Evolutionary conservation across 2,797 vertebrate species (phyloP), one percentile per base, ranked within the genome.

Genomic region (Eulemur albifrons): DNA sequence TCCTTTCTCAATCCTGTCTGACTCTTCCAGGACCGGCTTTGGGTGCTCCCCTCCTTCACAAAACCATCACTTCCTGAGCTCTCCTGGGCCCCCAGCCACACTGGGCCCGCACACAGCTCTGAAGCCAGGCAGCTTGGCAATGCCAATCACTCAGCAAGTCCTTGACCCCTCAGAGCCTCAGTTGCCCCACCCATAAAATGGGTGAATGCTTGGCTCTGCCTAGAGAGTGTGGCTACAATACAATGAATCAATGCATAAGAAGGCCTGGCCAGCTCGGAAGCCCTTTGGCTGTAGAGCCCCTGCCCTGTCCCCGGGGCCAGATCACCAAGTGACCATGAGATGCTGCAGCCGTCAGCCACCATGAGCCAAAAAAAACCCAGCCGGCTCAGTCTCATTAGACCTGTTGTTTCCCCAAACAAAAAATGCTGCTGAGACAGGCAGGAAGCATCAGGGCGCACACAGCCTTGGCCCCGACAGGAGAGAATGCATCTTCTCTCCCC

Each of bases 381-480:
- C 81, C 4, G 1, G 50, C 80, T 91, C 82, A 18, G 88, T 69
- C 61, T 86, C 94, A 20, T 67, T 63, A 95, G 93, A 92, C 45
- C 59, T 77, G 69, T 87, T 63, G 38, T 54, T 54, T 94, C 76
- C 85, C 59, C 82, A 93, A 87, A 59, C 89, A 84, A 96, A 95
- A 95, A 95, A 88, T 75, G 83, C 75, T 17, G 48, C 86, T 30
- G 61, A 87, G 38, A 69, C 48, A 88, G 92, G 40, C 93, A 48
- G 0, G 32, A 48, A 50, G 70, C 77, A 14, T 43, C 27, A 3
- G n/a, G 63, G 81, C 1, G 1, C 75, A 23, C 90, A n/a, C 45
- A 50, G 94, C 97, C 96, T 97, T 87, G 95, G 96, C 92, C 95
- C 91, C 10, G 10, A 87, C 70, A 82, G 32, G 73, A 92, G 63